Evolutionary conservation across 2,797 vertebrate species (phyloP).

Genomic region (Halcyon badia): DNA sequence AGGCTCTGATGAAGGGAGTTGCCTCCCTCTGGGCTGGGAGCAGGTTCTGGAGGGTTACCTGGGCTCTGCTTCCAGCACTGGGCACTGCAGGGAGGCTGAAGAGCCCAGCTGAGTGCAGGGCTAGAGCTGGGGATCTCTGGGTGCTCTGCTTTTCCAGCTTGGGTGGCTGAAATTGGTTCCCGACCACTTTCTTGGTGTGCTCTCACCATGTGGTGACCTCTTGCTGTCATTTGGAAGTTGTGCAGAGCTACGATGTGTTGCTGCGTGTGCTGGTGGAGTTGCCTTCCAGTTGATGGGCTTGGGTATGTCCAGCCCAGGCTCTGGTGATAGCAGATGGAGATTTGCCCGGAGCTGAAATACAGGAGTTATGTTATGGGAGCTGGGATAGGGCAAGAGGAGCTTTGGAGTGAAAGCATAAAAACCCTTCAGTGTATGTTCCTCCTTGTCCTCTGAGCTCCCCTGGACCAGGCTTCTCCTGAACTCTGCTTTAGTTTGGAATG

Average conservation of each 20-base stretch:
- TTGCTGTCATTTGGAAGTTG: neutral
- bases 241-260: fast-evolving
- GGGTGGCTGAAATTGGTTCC: neutral
- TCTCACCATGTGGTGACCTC: neutral
- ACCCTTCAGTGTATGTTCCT: neutral
- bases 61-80: neutral
- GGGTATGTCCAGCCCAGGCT: too few relatives aligned
- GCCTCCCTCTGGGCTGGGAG: fast-evolving
- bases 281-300: neutral
- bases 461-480: neutral
- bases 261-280: neutral
- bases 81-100: neutral
- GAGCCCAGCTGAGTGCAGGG: neutral
- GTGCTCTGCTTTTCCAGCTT: neutral
- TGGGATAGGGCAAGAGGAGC: neutral
- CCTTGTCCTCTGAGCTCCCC: neutral
- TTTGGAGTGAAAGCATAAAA: neutral
- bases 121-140: too few relatives aligned
- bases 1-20: neutral
- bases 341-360: neutral
- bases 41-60: neutral
- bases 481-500: neutral
- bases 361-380: neutral
- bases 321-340: neutral
- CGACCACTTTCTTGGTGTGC: too few relatives aligned